phyloP scores from a whole-genome alignment of 2,888 invertebrate species.

The Rhingia rostrata region DNA sequence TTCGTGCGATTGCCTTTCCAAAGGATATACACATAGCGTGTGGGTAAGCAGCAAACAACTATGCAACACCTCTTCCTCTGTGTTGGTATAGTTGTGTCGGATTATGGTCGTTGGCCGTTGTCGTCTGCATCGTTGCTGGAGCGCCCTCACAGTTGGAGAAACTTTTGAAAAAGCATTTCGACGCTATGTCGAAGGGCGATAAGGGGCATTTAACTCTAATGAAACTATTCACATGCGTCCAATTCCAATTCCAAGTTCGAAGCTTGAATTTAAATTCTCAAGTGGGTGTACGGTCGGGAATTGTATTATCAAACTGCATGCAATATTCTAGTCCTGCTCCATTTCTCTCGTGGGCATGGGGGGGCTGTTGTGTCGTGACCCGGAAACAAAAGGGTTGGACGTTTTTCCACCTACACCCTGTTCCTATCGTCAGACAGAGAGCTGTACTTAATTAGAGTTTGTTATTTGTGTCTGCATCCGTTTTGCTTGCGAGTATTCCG shows the following conservation, averaged over 20 bases:
- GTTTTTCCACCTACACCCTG: constrained; percentile 5
- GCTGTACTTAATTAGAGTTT: constrained; percentile 65
- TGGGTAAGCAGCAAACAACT: constrained; percentile 55
- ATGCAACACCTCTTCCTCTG: constrained; percentile 57
- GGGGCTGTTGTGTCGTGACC: constrained; percentile 62
- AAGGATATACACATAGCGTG: constrained; percentile 59
- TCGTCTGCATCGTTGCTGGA: constrained; percentile 30
- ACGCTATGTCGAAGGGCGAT: constrained; percentile 40
- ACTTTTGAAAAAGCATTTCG: constrained; percentile 38
- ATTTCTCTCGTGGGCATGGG: neutral
- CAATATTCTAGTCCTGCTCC: constrained; percentile 11
- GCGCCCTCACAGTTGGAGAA: constrained; percentile 18
- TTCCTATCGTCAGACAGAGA: neutral
- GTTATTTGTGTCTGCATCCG: constrained; percentile 7
- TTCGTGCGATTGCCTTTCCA: constrained; percentile 19
- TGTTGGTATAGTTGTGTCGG: neutral
- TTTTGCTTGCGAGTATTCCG: neutral
- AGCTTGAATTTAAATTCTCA: constrained; percentile 68
- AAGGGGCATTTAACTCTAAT: constrained; percentile 72
- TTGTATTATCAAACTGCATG: constrained; percentile 33
- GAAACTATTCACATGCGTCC: constrained; percentile 73
- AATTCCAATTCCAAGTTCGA: constrained; percentile 70
- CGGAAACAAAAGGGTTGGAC: constrained; percentile 62
- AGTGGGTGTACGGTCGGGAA: constrained; percentile 8
- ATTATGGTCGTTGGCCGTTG: constrained; percentile 9